These are phyloP conservation scores for Drosophila kepulauana DNA, from an alignment of 1,140 invertebrate species.

Conservation along the genomic window DNA sequence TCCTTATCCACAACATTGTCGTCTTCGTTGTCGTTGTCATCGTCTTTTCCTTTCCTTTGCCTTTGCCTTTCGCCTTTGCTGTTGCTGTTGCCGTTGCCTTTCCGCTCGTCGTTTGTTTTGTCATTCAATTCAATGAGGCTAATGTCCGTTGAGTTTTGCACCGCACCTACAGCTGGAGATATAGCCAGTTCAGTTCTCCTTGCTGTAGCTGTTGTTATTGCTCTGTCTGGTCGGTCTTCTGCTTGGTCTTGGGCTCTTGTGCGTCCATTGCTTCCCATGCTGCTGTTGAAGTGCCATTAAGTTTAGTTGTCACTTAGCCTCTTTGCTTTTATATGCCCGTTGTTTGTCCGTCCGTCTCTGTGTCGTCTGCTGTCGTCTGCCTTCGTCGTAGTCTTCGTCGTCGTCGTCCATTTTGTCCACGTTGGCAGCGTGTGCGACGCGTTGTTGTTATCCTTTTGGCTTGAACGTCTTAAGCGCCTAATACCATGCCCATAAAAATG, in stretches of 20 bases:
- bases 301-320: conserved; percentile 84
- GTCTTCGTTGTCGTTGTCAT: conserved; percentile 33
- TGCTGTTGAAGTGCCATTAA: conserved; percentile 84
- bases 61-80: conserved; percentile 30
- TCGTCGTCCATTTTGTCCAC: conserved; percentile 29
- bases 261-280: conserved; percentile 80
- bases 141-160: conserved; percentile 82
- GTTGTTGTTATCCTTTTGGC: conserved; percentile 84
- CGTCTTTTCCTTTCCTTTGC: conserved; percentile 41
- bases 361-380: too few relatives aligned
- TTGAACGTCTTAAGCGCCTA: conserved; percentile 83
- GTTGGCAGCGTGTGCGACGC: conserved; percentile 54
- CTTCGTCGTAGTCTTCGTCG: not conserved
- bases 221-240: conserved; percentile 40
- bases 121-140: conserved; percentile 84
- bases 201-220: conserved; percentile 35
- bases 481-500: conserved; percentile 83
- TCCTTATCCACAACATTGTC: conserved; percentile 80
- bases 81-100: conserved; percentile 38
- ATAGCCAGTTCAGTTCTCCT: conserved; percentile 42
- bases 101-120: conserved; percentile 80
- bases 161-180: conserved; percentile 60
- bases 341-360: conserved; percentile 20
- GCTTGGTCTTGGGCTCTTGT: conserved; percentile 66
- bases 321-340: conserved; percentile 80